These are phyloP conservation scores for Bolinopsis microptera DNA, from an alignment of 37 sponge, comb jelly and placozoan species.

Conservation along the genomic window DNA sequence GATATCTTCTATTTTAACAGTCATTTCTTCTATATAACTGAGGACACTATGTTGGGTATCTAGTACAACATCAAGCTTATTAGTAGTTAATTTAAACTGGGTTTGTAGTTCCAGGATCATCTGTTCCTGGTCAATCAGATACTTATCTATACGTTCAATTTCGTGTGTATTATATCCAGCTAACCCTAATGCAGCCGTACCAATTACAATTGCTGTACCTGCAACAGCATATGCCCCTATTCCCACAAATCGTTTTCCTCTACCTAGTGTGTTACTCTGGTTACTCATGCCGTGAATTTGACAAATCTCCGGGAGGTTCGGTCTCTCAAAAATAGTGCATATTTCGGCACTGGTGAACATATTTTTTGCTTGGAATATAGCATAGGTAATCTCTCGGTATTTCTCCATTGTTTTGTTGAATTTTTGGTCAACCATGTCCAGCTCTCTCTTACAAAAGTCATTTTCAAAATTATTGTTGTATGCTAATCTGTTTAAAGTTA, in stretches of 20 bases:
- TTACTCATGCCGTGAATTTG: not conserved
- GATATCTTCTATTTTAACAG: not conserved
- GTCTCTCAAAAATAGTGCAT: not conserved
- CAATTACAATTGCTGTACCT: not conserved
- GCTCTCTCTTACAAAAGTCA: not conserved
- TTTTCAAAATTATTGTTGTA: not conserved
- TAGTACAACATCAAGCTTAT: not conserved
- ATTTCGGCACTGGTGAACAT: not conserved
- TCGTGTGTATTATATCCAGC: not conserved
- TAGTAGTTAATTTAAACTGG: not conserved
- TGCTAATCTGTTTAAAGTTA: not conserved
- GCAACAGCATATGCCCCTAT: not conserved
- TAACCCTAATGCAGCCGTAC: not conserved
- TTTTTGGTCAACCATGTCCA: not conserved
- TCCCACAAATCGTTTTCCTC: not conserved
- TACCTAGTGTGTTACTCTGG: not conserved
- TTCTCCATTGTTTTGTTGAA: not conserved
- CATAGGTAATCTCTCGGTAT: not conserved
- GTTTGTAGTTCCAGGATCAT: not conserved
- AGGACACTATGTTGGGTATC: not conserved
- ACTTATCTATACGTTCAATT: not conserved
- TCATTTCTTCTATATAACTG: not conserved
- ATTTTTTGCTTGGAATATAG: not conserved
- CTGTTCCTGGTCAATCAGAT: not conserved
- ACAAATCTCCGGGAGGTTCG: too few species aligned